Percentiles rank a stretch among this genome's conserved stretches.
Evolutionary conservation across 2,797 vertebrate genomes (phyloP).

Genomic region (Cetoscarus ocellatus): DNA sequence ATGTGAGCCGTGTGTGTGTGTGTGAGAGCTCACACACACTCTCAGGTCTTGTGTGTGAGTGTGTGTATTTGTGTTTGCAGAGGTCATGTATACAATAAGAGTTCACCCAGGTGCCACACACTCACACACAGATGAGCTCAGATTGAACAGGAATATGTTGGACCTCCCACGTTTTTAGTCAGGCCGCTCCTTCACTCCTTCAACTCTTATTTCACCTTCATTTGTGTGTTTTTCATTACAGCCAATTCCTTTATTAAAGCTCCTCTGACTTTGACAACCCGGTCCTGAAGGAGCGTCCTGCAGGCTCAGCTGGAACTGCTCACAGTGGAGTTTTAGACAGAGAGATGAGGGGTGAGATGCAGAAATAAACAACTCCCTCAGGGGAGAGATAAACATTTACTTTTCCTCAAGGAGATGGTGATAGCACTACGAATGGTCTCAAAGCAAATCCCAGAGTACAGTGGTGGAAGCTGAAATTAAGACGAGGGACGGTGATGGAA

Average conservation of each 20-base stretch:
- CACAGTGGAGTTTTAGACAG: constrained; percentile 67
- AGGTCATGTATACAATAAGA: constrained; percentile 74
- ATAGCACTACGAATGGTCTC: constrained; percentile 42
- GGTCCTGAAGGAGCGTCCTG: constrained; percentile 4
- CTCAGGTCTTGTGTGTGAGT: constrained; percentile 62
- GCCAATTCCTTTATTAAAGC: constrained; percentile 48
- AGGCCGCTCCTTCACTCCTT: constrained; percentile 47
- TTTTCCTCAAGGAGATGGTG: constrained; percentile 64
- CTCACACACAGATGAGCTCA: constrained; percentile 38
- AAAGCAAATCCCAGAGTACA: constrained; percentile 5
- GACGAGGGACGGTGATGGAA: constrained; percentile 5
- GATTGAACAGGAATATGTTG: constrained; percentile 57
- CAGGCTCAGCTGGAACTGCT: constrained; percentile 68
- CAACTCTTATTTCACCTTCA: constrained; percentile 57
- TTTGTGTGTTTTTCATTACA: constrained; percentile 59
- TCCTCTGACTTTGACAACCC: constrained; percentile 29
- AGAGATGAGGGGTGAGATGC: constrained; percentile 37
- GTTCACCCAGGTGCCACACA: constrained; percentile 78
- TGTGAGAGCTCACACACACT: constrained; percentile 29
- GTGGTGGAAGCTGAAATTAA: constrained; percentile 24
- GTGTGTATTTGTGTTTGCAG: constrained; percentile 76
- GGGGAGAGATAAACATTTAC: constrained; percentile 79
- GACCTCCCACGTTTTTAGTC: constrained; percentile 73
- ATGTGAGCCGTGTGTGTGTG: constrained; percentile 16
- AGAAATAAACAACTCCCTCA: constrained; percentile 62